Evolutionary conservation across 2,888 invertebrate species (phyloP).

Genomic region (Protonemura montana): DNA sequence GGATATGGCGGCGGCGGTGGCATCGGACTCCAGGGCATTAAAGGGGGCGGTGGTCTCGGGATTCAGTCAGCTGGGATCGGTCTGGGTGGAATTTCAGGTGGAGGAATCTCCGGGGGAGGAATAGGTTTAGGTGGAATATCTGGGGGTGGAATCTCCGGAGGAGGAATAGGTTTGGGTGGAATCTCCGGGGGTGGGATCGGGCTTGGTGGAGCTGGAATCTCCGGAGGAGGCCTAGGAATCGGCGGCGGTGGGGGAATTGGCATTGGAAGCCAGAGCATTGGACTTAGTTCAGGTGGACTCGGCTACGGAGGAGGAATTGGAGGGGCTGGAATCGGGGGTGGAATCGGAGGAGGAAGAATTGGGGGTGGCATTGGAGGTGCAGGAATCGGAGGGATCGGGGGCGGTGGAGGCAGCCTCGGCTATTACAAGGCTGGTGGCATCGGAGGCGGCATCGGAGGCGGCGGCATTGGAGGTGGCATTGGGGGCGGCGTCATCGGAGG

Average conservation of each 20-base stretch:
- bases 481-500: neutral
- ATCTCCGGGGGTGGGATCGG: constrained; percentile 17
- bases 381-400: neutral
- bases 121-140: neutral
- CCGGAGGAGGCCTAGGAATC: neutral
- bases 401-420: neutral
- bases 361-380: neutral
- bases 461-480: neutral
- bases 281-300: neutral
- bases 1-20: neutral
- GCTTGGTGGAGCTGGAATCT: neutral
- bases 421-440: too few species aligned
- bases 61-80: neutral
- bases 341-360: constrained; percentile 7
- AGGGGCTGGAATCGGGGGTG: neutral
- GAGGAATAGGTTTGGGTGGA: neutral
- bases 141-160: constrained; percentile 14
- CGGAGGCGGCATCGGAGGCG: neutral
- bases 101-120: neutral
- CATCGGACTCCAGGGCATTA: neutral
- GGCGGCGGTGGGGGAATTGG: neutral
- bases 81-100: neutral
- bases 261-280: neutral
- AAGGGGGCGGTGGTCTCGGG: neutral
- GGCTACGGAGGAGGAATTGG: constrained; percentile 7